A percentile compares a stretch with the other conserved stretches of the same genome.
phyloP scores from a whole-genome alignment of 2,888 invertebrate species.

The Bedellia somnulentella region DNA sequence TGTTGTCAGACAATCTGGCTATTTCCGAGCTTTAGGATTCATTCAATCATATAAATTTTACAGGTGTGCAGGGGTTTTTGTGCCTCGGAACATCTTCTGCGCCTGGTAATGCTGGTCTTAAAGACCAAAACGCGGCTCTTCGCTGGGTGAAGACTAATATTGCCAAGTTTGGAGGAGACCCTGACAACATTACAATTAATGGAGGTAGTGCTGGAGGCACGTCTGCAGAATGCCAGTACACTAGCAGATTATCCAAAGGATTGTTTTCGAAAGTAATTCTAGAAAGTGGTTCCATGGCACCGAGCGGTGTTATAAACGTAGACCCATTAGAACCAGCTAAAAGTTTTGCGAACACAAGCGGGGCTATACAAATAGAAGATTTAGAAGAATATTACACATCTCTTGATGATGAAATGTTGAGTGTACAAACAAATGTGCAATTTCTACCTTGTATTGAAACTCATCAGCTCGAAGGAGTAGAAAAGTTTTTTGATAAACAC shows the following conservation, averaged over 20 bases:
- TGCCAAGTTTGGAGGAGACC: constrained; percentile 4
- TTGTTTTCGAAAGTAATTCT: constrained; percentile 2
- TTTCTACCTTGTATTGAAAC: constrained; percentile 2
- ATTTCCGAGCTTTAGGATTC: too few relatives aligned
- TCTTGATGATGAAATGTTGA: not conserved
- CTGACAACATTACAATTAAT: constrained; percentile 2
- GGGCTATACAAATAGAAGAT: not conserved
- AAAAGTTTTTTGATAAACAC: not conserved
- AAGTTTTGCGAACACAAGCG: not conserved
- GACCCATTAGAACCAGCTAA: not conserved
- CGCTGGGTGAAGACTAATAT: constrained; percentile 4
- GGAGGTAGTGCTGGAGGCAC: constrained; percentile 4
- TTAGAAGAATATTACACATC: not conserved
- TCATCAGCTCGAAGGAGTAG: not conserved
- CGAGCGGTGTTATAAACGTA: too few relatives aligned
- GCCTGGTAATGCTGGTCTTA: constrained; percentile 5
- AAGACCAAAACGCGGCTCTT: constrained; percentile 5
- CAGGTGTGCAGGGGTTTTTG: constrained; percentile 4
- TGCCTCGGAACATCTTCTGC: constrained; percentile 3
- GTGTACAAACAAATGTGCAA: not conserved
- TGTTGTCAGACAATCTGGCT: too few relatives aligned
- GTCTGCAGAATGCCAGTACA: constrained; percentile 1
- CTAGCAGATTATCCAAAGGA: not conserved
- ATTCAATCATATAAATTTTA: too few relatives aligned
- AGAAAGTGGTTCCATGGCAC: constrained; percentile 3